A percentile compares a stretch with the other conserved stretches of the same genome.
phyloP scores from a whole-genome alignment of 64 coral and sea anemone species.

The Anthopleura sola region DNA sequence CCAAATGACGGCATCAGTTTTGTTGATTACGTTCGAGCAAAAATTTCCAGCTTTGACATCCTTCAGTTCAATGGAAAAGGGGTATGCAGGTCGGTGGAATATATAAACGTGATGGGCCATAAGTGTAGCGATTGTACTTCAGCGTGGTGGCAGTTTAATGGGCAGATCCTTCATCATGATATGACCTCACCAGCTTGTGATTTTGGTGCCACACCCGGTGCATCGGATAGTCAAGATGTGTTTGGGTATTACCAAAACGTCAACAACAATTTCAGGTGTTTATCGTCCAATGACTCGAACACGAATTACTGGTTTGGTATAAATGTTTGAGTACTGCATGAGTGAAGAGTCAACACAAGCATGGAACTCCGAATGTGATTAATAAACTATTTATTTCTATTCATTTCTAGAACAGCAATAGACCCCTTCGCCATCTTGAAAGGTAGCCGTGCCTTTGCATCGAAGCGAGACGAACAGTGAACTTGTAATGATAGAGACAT shows the following conservation, averaged over 20 bases:
- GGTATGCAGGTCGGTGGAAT: constrained; percentile 23
- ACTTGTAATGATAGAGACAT: no score
- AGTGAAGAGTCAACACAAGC: neutral
- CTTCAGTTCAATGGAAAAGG: neutral
- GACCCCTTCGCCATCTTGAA: no score
- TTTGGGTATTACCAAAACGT: constrained; percentile 27
- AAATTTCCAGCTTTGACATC: constrained; percentile 2
- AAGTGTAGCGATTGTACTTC: constrained; percentile 24
- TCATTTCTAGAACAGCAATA: no score
- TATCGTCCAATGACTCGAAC: constrained; percentile 1
- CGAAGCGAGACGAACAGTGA: no score
- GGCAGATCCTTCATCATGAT: constrained; percentile 33
- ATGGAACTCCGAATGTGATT: no score
- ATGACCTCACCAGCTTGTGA: neutral
- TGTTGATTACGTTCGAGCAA: constrained; percentile 32
- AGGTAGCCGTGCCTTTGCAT: no score
- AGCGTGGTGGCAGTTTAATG: constrained; percentile 17
- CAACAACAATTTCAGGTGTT: constrained; percentile 20
- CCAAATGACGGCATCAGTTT: constrained; percentile 20
- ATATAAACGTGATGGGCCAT: constrained; percentile 40
- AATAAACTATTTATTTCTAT: no score
- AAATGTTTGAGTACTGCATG: neutral
- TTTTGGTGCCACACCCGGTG: constrained; percentile 8
- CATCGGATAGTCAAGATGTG: neutral
- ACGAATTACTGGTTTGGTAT: constrained; percentile 43